These are phyloP conservation scores for Aphidoletes aphidimyza DNA, from an alignment of 2,888 invertebrate species.

Conservation along the genomic window DNA sequence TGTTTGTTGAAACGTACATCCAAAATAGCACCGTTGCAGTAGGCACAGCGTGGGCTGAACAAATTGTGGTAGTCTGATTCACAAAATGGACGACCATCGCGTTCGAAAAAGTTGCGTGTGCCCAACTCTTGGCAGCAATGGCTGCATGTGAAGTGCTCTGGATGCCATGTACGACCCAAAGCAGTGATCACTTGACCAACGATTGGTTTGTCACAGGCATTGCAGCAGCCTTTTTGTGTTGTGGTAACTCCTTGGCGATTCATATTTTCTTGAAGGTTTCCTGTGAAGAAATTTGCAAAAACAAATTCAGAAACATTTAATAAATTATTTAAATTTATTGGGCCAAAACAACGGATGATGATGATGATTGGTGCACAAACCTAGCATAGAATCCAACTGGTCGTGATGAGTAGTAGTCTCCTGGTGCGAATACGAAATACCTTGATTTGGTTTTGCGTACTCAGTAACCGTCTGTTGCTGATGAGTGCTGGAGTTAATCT, in stretches of 20 bases:
- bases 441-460: conserved; percentile 77
- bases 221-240: conserved; percentile 99
- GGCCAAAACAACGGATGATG: neutral
- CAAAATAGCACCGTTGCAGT: conserved; percentile 98
- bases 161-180: conserved; percentile 92
- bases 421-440: conserved; percentile 64
- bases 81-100: conserved; percentile 87
- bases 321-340: conserved; percentile 47
- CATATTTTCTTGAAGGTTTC: conserved; percentile 90
- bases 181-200: conserved; percentile 94
- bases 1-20: conserved; percentile 78
- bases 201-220: conserved; percentile 98
- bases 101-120: conserved; percentile 91
- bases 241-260: conserved; percentile 98
- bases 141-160: conserved; percentile 93
- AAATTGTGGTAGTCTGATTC: conserved; percentile 96
- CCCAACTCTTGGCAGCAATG: conserved; percentile 90
- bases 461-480: conserved; percentile 76
- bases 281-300: conserved; percentile 55
- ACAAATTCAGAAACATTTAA: conserved; percentile 49
- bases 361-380: conserved; percentile 43
- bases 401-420: conserved; percentile 61
- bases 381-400: conserved; percentile 70
- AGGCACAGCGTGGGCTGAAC: conserved; percentile 98
- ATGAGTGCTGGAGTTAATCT: conserved; percentile 73